Base-by-base conservation (phyloP, 2,113 vertebrate genomes). In the Proteles cristata region DNA sequence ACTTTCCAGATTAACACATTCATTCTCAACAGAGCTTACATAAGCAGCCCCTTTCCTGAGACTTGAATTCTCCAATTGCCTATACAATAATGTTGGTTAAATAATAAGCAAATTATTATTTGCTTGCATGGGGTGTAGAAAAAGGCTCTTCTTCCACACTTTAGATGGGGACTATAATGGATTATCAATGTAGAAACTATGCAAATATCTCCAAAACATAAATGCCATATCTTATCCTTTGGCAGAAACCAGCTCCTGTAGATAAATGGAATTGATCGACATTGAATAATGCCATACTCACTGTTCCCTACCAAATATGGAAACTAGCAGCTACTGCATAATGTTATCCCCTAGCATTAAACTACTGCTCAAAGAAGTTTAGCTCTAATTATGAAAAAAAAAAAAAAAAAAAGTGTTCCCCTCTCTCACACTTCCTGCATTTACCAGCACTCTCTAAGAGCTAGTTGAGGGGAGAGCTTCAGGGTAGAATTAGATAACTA, bases 351-450 rank as follows among this genome's bases (percentile, higher is more conserved):
- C 90, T 0, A 88, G 12, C 82, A 53, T 68, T 84, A 4, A 0
- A 89, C 28, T 31, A 63, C 17, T 94, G 73, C 55, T 96, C 31
- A 91, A 82, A 97, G 74, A 5, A 88, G 89, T 87, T 43, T 31
- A 7, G 31, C 80, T 96, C 63, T 83, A 94, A 97, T 96, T 97
- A 86, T 85, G 77, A 92, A 16, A 92, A 80, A 48, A 95, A 98
- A 35, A 25, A 48, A n/a, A n/a, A n/a, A 48, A 48, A 76, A 76
- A 3, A 43, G 28, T 48, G 21, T 23, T 81, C 55, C 71, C 73
- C 87, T 68, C 39, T 95, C 76, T 86, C 82, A 89, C 31, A 77
- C 61, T 65, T 21, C 4, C 68, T 28, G 31, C 92, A 88, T 80
- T 92, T 95, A 85, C 76, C 90, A 69, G 50, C 26, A 4, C 16